Evolutionary conservation across 1,140 invertebrate species (phyloP), one percentile per base, ranked within the genome.

Genomic region (Holotrichia oblita): DNA sequence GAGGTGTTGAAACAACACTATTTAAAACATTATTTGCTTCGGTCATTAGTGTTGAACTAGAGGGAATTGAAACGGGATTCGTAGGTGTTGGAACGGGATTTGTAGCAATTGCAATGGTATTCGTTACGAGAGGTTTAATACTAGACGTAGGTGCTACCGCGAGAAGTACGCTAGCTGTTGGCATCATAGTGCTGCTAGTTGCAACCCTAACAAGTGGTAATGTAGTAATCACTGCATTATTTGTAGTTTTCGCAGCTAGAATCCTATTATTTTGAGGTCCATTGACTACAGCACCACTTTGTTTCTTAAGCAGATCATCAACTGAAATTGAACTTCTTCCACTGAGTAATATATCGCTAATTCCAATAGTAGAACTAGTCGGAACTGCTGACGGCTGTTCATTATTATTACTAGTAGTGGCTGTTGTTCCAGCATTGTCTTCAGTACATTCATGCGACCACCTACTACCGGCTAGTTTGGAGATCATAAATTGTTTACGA

Each of bases 381-480:
- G 61, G 12, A 24, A 10, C 7, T 24, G 61, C 2, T 22, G 22
- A 6, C n/a, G 17, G 12, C 10, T 24, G 20, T 69, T 69, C 22
- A 22, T 3, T 0, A 2, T 69, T 27, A 64, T 9, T 64, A 10
- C 10, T 27, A 6, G 61, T 27, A 69, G 6, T 6, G 2, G 27
- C 3, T 22, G 22, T 22, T 69, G 9, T 27, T 10, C 1, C 3
- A 27, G n/a, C 14, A n/a, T 6, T 3, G 12, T 69, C 22, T 69
- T 69, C 61, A 7, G 2, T 69, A n/a, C 73, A 74, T 41, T 76
- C 44, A n/a, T 76, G 75, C 3, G 6, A 14, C 75, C 75, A 76
- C 20, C 75, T 44, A 55, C 10, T 12, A 4, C 41, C 41, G 17
- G 75, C 41, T 20, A 76, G 27, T 34, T 76, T 76, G 9, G 44